Conservation (phyloP, 2,113 vertebrate genomes). For the cattle (Bos taurus) region ARS-UCD2.0 NC_037346.1:60222501-60223000, state of each 20-base stretch:
- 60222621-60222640: conserved; percentile 45
- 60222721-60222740: neutral
- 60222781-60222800: neutral
- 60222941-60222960: neutral
- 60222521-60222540: conserved; percentile 25
- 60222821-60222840: neutral
- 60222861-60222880: neutral
- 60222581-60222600: conserved; percentile 58
- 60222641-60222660: conserved; percentile 30
- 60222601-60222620: conserved; percentile 42
- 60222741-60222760: neutral
- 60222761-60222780: neutral
- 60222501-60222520: conserved; percentile 16
- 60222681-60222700: neutral
- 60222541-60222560: neutral
- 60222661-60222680: neutral
- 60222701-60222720: neutral
- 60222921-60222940: neutral
- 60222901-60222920: neutral
- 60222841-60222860: neutral
- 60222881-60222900: neutral
- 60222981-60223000: neutral
- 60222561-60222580: conserved; percentile 35
- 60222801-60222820: neutral
- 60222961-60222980: neutral